These are phyloP conservation scores for Cryptocheilus praepositus DNA, from an alignment of 2,888 invertebrate species.

Conservation along the genomic window DNA sequence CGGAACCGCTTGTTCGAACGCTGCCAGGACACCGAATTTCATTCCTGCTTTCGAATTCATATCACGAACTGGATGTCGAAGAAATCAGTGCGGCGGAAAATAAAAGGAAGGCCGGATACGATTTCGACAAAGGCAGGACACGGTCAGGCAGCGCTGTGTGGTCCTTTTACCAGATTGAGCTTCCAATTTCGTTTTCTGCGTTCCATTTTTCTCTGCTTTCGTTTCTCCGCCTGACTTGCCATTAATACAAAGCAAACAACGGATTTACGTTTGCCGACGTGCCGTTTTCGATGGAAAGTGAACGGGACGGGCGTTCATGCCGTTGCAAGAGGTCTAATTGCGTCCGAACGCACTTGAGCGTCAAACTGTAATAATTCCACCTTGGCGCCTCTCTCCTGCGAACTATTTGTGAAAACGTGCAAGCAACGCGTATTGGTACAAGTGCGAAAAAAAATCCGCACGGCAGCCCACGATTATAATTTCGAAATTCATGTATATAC, in stretches of 20 bases:
- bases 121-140: constrained; percentile 46
- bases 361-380: too few relatives aligned
- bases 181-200: constrained; percentile 37
- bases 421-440: too few relatives aligned
- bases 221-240: neutral
- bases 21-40: constrained; percentile 31
- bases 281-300: too few relatives aligned
- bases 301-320: too few relatives aligned
- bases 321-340: too few relatives aligned
- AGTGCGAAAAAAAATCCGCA: too few relatives aligned
- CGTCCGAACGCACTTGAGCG: too few relatives aligned
- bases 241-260: constrained; percentile 11
- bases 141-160: constrained; percentile 12
- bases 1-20: constrained; percentile 35
- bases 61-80: constrained; percentile 50
- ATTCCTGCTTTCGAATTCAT: constrained; percentile 44
- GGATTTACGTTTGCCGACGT: neutral
- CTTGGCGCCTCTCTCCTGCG: too few relatives aligned
- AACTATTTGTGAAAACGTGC: too few relatives aligned
- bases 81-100: constrained; percentile 52
- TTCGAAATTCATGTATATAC: too few relatives aligned
- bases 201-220: neutral
- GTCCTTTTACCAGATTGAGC: constrained; percentile 35
- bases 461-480: too few relatives aligned
- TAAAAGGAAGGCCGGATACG: constrained; percentile 38